Percentiles rank a stretch among this genome's conserved stretches.
Conservation (phyloP, 2,888 invertebrate species). For the Acleris holmiana region DNA sequence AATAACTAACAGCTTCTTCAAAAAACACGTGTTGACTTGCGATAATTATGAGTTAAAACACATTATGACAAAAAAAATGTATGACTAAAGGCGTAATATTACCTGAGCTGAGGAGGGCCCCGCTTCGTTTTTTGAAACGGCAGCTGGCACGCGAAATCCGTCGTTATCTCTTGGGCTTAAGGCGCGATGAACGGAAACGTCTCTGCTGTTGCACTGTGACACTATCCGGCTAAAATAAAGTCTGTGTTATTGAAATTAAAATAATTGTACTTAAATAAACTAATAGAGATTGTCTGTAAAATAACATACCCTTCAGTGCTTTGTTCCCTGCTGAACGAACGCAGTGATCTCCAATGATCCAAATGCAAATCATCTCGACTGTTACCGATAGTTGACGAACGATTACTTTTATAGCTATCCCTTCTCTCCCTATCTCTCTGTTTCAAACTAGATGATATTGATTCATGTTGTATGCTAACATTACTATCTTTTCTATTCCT, state of each 20-base stretch:
- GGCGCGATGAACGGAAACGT: constrained; percentile 69
- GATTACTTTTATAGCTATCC: constrained; percentile 75
- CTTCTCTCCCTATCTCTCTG: constrained; percentile 69
- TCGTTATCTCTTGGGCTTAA: constrained; percentile 73
- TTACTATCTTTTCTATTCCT: constrained; percentile 71
- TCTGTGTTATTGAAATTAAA: not conserved
- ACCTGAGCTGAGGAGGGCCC: constrained; percentile 70
- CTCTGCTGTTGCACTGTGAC: constrained; percentile 78
- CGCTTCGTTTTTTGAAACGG: constrained; percentile 59
- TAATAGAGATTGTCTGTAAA: not conserved
- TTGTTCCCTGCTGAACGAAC: constrained; percentile 79
- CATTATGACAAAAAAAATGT: too few species aligned
- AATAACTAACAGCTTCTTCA: too few species aligned
- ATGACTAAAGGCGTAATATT: constrained; percentile 33
- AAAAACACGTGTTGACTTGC: too few species aligned
- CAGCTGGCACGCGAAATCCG: constrained; percentile 72
- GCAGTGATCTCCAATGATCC: constrained; percentile 76
- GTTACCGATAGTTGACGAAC: constrained; percentile 76
- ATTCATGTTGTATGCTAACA: constrained; percentile 70
- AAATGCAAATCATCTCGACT: constrained; percentile 78
- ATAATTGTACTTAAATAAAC: not conserved
- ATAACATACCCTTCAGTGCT: constrained; percentile 74
- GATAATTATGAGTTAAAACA: too few species aligned
- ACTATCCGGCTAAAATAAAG: constrained; percentile 65
- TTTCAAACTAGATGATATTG: constrained; percentile 57